Evolutionary conservation across 1,140 invertebrate species (phyloP).

Genomic region (Anagrus nilaparvatae): DNA sequence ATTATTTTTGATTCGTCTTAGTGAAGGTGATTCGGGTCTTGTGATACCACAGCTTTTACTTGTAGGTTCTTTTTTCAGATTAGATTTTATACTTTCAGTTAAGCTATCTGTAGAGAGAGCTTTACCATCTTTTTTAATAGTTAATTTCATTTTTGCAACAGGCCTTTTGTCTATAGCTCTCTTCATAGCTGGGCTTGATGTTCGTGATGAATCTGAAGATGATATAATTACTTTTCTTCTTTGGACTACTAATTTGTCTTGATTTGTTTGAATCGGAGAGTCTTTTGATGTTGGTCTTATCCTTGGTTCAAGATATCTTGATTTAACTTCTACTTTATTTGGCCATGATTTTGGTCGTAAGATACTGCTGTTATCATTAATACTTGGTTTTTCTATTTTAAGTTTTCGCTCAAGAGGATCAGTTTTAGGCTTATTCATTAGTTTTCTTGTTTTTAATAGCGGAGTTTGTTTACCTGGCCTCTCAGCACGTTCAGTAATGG

Average conservation of each 20-base stretch:
- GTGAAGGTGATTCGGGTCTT: conserved; percentile 37
- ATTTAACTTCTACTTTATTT: conserved; percentile 43
- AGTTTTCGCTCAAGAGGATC: conserved; percentile 38
- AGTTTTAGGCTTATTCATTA: conserved; percentile 36
- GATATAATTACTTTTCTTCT: conserved; percentile 42
- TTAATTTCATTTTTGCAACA: conserved; percentile 34
- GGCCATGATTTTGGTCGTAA: conserved; percentile 41
- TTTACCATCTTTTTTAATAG: conserved; percentile 36
- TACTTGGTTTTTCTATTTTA: conserved; percentile 27
- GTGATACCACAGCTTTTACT: conserved; percentile 41
- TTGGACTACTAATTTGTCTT: conserved; percentile 19
- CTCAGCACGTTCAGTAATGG: conserved; percentile 44
- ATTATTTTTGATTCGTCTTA: conserved; percentile 28
- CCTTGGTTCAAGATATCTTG: conserved; percentile 47
- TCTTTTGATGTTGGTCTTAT: conserved; percentile 32
- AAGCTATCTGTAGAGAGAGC: conserved; percentile 45
- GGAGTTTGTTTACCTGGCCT: conserved; percentile 28
- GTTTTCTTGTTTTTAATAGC: conserved; percentile 27
- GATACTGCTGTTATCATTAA: conserved; percentile 18
- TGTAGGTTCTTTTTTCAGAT: conserved; percentile 8
- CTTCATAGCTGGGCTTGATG: conserved; percentile 55
- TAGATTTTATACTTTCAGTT: conserved; percentile 2
- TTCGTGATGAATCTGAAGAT: conserved; percentile 52
- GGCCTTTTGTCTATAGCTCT: conserved; percentile 37
- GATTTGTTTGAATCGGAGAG: conserved; percentile 11